Evolutionary conservation across 2,113 vertebrate genomes (phyloP).

Genomic region (Cebidichthys violaceus): DNA sequence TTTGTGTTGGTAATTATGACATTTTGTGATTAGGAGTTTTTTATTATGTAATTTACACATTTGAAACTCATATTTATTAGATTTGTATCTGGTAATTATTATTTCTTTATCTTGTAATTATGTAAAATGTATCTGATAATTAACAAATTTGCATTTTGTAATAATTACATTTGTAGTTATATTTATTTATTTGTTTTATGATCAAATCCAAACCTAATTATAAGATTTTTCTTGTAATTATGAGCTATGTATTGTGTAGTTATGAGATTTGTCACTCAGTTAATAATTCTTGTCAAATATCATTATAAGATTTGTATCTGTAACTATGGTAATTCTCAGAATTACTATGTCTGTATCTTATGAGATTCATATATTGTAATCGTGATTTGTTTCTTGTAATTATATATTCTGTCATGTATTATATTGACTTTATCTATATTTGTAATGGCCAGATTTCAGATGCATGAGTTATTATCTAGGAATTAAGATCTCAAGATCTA

Average conservation of each 20-base stretch:
- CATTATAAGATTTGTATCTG: neutral
- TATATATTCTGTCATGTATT: neutral
- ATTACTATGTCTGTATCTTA: neutral
- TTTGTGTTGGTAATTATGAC: neutral
- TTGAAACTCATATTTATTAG: neutral
- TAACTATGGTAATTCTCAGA: neutral
- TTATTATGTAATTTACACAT: neutral
- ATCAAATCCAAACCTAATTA: neutral
- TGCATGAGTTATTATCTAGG: neutral
- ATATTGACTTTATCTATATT: neutral
- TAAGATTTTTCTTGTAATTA: neutral
- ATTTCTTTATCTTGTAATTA: neutral
- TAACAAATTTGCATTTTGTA: neutral
- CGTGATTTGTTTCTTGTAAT: neutral
- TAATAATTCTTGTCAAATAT: neutral
- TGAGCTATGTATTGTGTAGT: neutral
- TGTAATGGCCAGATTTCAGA: neutral
- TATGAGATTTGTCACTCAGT: neutral
- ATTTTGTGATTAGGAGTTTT: neutral
- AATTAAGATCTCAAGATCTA: no score
- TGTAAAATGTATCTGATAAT: neutral
- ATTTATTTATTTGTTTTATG: neutral
- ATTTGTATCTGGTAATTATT: neutral
- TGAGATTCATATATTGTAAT: neutral
- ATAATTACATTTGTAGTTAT: neutral